These are phyloP conservation scores for Philereme vetulata DNA, from an alignment of 2,888 invertebrate genomes.

Conservation along the genomic window DNA sequence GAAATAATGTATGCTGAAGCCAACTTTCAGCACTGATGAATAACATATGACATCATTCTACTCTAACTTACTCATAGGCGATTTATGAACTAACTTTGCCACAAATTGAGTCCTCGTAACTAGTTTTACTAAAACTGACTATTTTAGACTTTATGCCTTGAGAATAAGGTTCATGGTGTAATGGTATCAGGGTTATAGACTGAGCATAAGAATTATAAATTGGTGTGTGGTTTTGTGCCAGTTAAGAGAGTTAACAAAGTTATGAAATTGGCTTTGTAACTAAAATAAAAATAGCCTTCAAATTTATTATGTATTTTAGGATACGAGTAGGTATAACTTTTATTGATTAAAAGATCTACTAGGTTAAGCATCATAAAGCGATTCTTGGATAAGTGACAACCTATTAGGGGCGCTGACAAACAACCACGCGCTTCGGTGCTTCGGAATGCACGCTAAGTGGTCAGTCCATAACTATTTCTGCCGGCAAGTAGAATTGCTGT, in stretches of 20 bases:
- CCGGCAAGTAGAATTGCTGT: no score
- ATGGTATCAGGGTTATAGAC: conserved; percentile 7
- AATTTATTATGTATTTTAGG: no score
- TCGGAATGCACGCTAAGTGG: no score
- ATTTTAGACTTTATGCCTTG: conserved; percentile 15
- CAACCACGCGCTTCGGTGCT: no score
- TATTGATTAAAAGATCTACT: no score
- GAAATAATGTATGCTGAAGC: conserved; percentile 20
- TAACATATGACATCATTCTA: conserved; percentile 37
- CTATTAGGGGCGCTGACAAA: no score
- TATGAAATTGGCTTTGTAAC: neutral
- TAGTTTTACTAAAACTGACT: conserved; percentile 6
- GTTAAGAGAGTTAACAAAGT: conserved; percentile 5
- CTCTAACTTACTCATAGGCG: conserved; percentile 24
- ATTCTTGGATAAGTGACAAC: no score
- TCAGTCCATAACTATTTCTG: no score
- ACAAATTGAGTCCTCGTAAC: conserved; percentile 21
- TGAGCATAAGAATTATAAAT: conserved; percentile 11
- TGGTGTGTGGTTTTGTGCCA: conserved; percentile 14
- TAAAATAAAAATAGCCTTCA: neutral
- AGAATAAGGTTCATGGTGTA: conserved; percentile 14
- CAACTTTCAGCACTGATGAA: conserved; percentile 32
- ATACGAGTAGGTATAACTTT: no score
- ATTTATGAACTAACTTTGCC: conserved; percentile 31
- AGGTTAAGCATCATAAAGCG: no score